Base-by-base conservation (phyloP, 2,888 invertebrate species). In the Megalurothrips usitatus region DNA sequence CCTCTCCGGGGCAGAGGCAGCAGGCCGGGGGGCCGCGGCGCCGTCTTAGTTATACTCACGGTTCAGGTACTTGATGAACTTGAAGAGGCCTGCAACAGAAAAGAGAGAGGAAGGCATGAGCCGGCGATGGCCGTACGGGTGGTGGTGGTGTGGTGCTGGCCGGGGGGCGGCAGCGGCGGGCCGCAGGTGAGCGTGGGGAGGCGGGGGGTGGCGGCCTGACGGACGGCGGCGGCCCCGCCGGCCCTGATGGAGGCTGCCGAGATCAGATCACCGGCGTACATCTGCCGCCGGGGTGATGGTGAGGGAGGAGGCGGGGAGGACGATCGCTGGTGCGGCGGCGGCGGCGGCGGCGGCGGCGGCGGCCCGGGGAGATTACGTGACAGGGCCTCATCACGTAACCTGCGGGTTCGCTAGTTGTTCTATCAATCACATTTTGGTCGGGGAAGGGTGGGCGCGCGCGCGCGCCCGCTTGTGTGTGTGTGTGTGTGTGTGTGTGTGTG, bases 11-110 rank as follows among this genome's bases (percentile, higher is more conserved):
- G n/a, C 52, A 19, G 19, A 19, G 10, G 52, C 52, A 9, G 52
- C 52, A 52, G 52, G n/a, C n/a, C n/a, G n/a, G n/a, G n/a, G 52
- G 8, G 52, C 52, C 52, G 52, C 8, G 1, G 1, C 14, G 52
- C 68, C 23, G 23, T 11, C 23, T 4, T 2, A 23, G 23, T 17
- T 6, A 11, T 68, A 68, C 68, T 68, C 68, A 68, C 68, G 68
- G 23, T 68, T 68, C 23, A 68, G 68, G 68, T 68, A 68, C 68
- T 68, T 68, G 68, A 68, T 68, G 68, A 68, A 68, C 68, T 68
- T 68, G 68, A 68, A 68, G 68, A 68, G 6, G 26, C 68, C 68
- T 68, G 68, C 23, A 68, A 68, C 68, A 68, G 68, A 68, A 68
- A n/a, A 11, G 63, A 23, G 68, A 63, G 63, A 63, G 63, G n/a